Evolutionary conservation across 2,797 vertebrate species (phyloP), one percentile per base, ranked within the genome.

Genomic region (Mionectes olivaceus): DNA sequence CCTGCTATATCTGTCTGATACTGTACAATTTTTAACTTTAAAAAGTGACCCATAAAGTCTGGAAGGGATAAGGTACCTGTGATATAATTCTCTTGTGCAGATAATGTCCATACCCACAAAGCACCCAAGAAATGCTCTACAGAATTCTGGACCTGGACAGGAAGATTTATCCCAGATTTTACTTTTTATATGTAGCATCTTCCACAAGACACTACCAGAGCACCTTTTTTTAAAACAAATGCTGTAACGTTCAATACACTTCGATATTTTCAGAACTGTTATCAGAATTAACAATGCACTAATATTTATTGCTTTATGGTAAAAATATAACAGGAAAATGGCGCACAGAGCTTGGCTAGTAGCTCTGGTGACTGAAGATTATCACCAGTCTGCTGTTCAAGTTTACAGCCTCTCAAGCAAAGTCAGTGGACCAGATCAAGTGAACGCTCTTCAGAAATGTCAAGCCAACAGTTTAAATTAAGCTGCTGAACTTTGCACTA

Each of bases 401-500:
- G 67, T 82, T 93, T 82, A 88, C 2, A 0, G 57, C 30, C 81
- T 87, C 84, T 60, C 68, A 87, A 49, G 56, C 60, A 67, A 93
- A 93, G 52, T 37, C 84, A 91, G 49, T 35, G 68, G 75, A 90
- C 70, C 75, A 87, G 60, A 92, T 59, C 67, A 53, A 81, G 83
- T 16, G 74, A 93, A 50, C 14, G 1, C 63, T 84, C 76, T 83
- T 89, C 79, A 93, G 68, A 96, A 94, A 94, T 67, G 71, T 87
- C 94, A 96, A 87, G 41, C 52, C 81, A 73, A 73, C 21, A 41
- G 60, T 52, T 92, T 80, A 91, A 94, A 91, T 91, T 83, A 84
- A 85, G 84, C 43, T 0, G 0, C 69, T 92, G 92, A 94, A 94
- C 88, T 93, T 87, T 32, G 74, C 57, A 44, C 83, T 77, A 0